Base-by-base conservation (phyloP, 30 jellyfish, hydroid and myxozoan species). In the Hydra vulgaris region DNA sequence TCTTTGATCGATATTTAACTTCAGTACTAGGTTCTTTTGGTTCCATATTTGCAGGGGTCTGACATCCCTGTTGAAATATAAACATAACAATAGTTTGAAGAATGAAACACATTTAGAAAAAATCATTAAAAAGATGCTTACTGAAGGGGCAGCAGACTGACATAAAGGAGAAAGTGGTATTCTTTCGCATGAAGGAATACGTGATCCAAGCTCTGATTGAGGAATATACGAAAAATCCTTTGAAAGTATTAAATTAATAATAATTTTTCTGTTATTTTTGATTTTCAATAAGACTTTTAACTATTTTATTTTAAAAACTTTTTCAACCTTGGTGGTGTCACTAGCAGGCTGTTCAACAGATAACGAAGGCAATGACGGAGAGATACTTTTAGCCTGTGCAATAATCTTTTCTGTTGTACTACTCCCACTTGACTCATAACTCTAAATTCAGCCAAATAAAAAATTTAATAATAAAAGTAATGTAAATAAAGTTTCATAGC, bases 181-280 rank as follows among this genome's bases (percentile, higher is more conserved):
- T 21, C 97, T 25, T 74, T 89, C 97, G 27, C 86, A 80, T 7
- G 97, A 89, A 21, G 97, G 97, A 17, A 89, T 85, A 18, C 97
- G 89, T 19, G 97, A 89, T 18, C 95, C 94, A 24, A 89, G 83
- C 74, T 89, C 97, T 52, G 85, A 78, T 66, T 78, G 85, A n/a
- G 85, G 85, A 61, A 78, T 19, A 26, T 78, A 54, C 7, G 85
- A 78, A 61, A 24, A 78, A 23, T 78, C 77, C 85, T 78, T 27
- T 8, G 54, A 40, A 53, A 66, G 15, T 20, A 68, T 68, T 5
- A 40, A 40, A 12, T 40, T 3, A 40, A 40, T 40, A 40, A 40
- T 40, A 12, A 5, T 3, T 40, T 40, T 3, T 5, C 5, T 40
- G 5, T 40, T 40, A 40, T 40, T 40, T 40, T 12, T 3, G 5